A percentile compares a stretch with the other conserved stretches of the same genome.
Conservation (phyloP, 2,797 vertebrate species). For the Rhinoraja longicauda region DNA sequence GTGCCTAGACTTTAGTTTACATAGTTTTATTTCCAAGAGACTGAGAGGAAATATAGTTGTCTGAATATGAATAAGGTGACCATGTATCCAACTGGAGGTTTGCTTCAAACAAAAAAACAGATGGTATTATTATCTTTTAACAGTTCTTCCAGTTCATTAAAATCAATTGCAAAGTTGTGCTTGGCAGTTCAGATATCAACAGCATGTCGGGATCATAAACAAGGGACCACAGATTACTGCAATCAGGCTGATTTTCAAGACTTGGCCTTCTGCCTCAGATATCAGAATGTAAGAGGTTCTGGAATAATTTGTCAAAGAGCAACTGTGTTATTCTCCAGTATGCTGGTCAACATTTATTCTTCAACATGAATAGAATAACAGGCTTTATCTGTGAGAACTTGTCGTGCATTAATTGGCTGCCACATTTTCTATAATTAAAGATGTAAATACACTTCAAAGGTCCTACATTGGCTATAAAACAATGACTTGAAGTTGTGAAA, state of each 20-base stretch:
- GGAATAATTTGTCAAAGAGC: no score
- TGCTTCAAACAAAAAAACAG: neutral
- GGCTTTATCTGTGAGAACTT: no score
- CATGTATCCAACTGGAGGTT: neutral
- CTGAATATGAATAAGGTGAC: neutral
- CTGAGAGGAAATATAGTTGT: neutral
- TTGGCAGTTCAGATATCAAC: slow-evolving; percentile 20
- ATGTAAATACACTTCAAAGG: no score
- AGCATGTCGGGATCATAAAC: slow-evolving; percentile 4
- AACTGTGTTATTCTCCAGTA: no score
- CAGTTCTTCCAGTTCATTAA: neutral
- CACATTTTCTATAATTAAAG: no score
- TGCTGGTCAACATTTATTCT: no score
- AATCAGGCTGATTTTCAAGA: neutral
- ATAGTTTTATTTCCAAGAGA: neutral
- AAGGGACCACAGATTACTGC: neutral
- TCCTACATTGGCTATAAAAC: no score
- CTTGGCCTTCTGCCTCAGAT: neutral
- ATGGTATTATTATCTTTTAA: neutral
- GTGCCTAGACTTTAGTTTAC: neutral
- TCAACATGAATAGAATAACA: no score
- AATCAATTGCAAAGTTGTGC: slow-evolving; percentile 12
- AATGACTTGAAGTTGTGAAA: no score
- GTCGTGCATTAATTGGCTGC: no score
- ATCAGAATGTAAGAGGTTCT: neutral